Evolutionary conservation across 1,140 invertebrate genomes (phyloP).

Genomic region (Bombus pyrosoma): DNA sequence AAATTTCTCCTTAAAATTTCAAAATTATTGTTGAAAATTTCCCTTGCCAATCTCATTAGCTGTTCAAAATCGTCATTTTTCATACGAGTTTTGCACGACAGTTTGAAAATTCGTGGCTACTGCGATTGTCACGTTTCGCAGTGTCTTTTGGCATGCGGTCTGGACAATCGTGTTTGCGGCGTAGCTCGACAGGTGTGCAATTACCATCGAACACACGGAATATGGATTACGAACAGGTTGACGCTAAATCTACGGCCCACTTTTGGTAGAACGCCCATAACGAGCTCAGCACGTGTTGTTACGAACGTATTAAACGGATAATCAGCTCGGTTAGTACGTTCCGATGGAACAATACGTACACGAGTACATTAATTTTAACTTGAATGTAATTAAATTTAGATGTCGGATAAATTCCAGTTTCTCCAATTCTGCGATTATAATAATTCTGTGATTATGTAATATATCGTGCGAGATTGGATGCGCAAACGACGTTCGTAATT

Average conservation of each 20-base stretch:
- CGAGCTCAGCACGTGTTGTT: neutral
- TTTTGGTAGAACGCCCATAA: conserved; percentile 1
- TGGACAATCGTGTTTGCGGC: conserved; percentile 37
- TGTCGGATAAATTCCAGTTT: neutral
- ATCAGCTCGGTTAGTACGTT: neutral
- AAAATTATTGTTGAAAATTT: too few species aligned
- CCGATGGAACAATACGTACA: neutral
- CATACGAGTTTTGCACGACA: too few species aligned
- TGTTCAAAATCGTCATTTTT: too few species aligned
- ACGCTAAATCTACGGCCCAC: conserved; percentile 13
- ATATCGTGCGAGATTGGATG: too few species aligned
- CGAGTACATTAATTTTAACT: neutral
- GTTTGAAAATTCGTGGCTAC: neutral
- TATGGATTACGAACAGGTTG: conserved; percentile 36
- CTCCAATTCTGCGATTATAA: neutral
- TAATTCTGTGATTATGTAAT: too few species aligned
- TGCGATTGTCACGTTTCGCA: conserved; percentile 3
- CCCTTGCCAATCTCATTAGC: too few species aligned
- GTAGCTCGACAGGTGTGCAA: conserved; percentile 37
- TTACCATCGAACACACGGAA: conserved; percentile 37
- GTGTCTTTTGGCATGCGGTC: conserved; percentile 22
- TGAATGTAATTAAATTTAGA: neutral
- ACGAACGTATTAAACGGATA: neutral
- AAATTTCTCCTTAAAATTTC: neutral
- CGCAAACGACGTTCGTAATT: too few species aligned